These are phyloP conservation scores for Xiphophorus birchmanni DNA, from an alignment of 2,797 vertebrate genomes.

Conservation along the genomic window DNA sequence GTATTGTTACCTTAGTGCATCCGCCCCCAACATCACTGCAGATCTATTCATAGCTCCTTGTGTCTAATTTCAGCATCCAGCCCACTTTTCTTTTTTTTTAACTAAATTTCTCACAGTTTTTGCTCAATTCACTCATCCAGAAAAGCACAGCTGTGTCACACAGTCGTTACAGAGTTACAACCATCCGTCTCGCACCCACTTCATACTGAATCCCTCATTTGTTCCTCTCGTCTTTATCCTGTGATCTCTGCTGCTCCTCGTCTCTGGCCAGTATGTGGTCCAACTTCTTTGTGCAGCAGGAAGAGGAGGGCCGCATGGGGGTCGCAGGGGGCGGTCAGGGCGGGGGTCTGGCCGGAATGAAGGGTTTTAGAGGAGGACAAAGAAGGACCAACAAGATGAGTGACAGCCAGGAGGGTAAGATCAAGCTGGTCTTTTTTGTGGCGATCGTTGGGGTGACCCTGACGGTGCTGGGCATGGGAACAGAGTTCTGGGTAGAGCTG, in stretches of 20 bases:
- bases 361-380: conserved; percentile 71
- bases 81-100: conserved; percentile 22
- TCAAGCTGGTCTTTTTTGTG: conserved; percentile 89
- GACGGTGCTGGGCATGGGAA: conserved; percentile 88
- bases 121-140: conserved; percentile 26
- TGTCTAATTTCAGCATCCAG: conserved; percentile 42
- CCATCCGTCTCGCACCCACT: neutral
- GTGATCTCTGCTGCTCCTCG: conserved; percentile 2
- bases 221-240: conserved; percentile 3
- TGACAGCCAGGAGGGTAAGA: conserved; percentile 87
- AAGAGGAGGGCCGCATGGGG: conserved; percentile 80
- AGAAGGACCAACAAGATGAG: conserved; percentile 76
- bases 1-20: conserved; percentile 38
- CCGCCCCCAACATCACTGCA: conserved; percentile 20
- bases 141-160: conserved; percentile 25
- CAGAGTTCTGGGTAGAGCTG: conserved; percentile 93
- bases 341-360: conserved; percentile 65
- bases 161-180: conserved; percentile 9
- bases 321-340: conserved; percentile 59
- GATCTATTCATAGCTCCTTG: conserved; percentile 39
- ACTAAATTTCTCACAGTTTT: conserved; percentile 32
- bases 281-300: conserved; percentile 87
- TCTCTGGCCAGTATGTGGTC: conserved; percentile 83
- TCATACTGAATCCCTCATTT: conserved; percentile 23
- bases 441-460: conserved; percentile 86